Base-by-base conservation (phyloP, 2,113 vertebrate genomes). In the Meriones unguiculatus region DNA sequence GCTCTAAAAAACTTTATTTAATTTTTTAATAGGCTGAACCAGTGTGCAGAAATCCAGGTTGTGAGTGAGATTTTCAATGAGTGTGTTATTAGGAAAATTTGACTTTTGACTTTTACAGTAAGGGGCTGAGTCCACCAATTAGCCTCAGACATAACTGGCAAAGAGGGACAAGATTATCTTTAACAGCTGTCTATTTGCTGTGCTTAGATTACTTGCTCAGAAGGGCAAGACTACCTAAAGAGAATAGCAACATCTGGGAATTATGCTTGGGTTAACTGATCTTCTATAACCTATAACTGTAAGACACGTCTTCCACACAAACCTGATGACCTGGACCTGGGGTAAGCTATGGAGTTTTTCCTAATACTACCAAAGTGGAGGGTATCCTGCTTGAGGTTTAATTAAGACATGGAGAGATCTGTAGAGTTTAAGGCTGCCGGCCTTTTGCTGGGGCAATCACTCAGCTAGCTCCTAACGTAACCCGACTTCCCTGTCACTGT, bases 201-300 rank as follows among this genome's bases (percentile, higher is more conserved):
- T 92, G 99, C 99, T n/a, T 99, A 98, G 70, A 99, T 99, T 88
- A 98, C 97, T 5, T 99, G 99, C 0, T n/a, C 97, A 2, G 99
- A 99, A 92, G 99, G 99, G 0, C 99, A 99, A 97, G 99, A 99
- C 97, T 99, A 99, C 97, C 98, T 99, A 95, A 99, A 99, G 98
- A 99, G 99, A 73, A 99, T 99, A 99, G 99, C 99, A 0, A 99
- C 99, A 0, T 99, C 99, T 3, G 99, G 99, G 2, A 99, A 99
- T 98, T 99, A 99, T 1, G 99, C 99, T 14, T 99, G 99, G 99
- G 99, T 99, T 98, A 99, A 99, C 98, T 99, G 99, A 93, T 99
- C 99, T 9, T 99, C 99, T 95, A 99, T 99, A 99, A 99, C 99
- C 98, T 98, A 99, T 89, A 99, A 99, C 46, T 98, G 99, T 97